Conservation (phyloP, 2,888 invertebrate genomes). For the Athalia rosae region DNA sequence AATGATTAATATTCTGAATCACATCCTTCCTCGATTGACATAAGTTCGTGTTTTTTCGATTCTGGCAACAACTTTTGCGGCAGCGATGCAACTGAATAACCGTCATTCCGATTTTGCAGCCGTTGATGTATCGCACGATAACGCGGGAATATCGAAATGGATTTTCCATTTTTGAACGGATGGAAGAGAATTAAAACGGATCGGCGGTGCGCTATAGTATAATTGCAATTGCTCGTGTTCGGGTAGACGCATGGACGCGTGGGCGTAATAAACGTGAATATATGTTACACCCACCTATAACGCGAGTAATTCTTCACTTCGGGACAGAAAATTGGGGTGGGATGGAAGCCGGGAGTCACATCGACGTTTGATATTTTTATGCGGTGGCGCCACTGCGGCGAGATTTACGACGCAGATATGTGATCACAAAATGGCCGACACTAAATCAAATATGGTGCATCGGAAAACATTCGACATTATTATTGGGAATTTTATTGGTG, state of each 20-base stretch:
- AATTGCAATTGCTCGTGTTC: background rate
- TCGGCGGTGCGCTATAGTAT: conserved; percentile 12
- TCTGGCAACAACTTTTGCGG: too few species aligned
- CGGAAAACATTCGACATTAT: conserved; percentile 74
- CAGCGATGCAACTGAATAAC: too few species aligned
- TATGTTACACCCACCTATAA: conserved; percentile 1
- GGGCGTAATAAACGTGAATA: background rate
- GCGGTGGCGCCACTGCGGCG: conserved; percentile 67
- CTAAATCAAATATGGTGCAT: conserved; percentile 73
- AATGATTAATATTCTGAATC: too few species aligned
- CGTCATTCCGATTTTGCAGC: too few species aligned
- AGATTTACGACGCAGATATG: conserved; percentile 74
- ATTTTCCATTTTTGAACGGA: background rate
- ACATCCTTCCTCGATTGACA: too few species aligned
- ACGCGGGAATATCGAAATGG: too few species aligned
- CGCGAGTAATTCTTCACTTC: conserved; percentile 41
- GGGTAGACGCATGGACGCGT: background rate
- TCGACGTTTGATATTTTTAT: conserved; percentile 74
- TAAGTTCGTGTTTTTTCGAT: too few species aligned
- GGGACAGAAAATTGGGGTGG: conserved; percentile 39
- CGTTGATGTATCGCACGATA: too few species aligned
- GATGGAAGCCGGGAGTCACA: conserved; percentile 58
- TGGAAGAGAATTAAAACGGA: conserved; percentile 29
- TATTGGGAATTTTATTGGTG: conserved; percentile 74
- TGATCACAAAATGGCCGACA: conserved; percentile 74